A percentile compares a stretch with the other conserved stretches of the same genome.
These are phyloP conservation scores for Oreochromis grahami DNA, from an alignment of 2,797 vertebrate genomes.

Conservation along the genomic window DNA sequence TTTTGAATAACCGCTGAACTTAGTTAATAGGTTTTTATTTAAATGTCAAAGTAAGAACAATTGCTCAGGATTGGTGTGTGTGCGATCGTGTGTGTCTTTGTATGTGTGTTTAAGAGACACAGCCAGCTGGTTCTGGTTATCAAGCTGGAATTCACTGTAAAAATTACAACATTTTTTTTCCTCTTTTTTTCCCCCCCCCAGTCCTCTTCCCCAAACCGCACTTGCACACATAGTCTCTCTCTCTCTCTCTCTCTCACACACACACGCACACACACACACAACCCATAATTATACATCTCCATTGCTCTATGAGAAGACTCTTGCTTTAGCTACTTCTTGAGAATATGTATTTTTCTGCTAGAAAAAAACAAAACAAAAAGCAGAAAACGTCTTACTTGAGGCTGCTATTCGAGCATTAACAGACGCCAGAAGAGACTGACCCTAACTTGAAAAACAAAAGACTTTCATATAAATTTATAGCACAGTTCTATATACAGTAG, in stretches of 20 bases:
- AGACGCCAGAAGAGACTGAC: background rate
- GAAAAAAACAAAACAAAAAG: background rate
- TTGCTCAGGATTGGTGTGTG: slow-evolving; percentile 1
- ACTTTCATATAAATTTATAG: background rate
- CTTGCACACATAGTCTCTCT: background rate
- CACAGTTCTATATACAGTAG: background rate
- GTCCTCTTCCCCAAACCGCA: slow-evolving; percentile 50
- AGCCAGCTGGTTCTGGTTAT: slow-evolving; percentile 78
- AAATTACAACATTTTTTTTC: slow-evolving; percentile 63
- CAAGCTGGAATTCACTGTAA: slow-evolving; percentile 78
- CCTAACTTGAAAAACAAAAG: background rate
- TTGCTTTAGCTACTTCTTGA: slow-evolving; percentile 45
- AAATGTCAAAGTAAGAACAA: slow-evolving; percentile 17
- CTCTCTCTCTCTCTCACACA: background rate
- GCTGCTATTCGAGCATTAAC: slow-evolving; percentile 2
- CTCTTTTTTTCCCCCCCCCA: background rate
- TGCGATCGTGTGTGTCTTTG: background rate
- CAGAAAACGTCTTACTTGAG: background rate
- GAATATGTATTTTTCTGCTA: slow-evolving; percentile 42
- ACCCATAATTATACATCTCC: slow-evolving; percentile 68
- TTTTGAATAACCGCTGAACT: background rate
- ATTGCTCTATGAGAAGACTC: slow-evolving; percentile 49
- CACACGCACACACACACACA: slow-evolving; percentile 24
- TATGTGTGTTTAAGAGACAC: slow-evolving; percentile 51
- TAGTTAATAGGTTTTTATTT: background rate